These are phyloP conservation scores for Tapirus indicus DNA, from an alignment of 2,797 vertebrate genomes.

Conservation along the genomic window DNA sequence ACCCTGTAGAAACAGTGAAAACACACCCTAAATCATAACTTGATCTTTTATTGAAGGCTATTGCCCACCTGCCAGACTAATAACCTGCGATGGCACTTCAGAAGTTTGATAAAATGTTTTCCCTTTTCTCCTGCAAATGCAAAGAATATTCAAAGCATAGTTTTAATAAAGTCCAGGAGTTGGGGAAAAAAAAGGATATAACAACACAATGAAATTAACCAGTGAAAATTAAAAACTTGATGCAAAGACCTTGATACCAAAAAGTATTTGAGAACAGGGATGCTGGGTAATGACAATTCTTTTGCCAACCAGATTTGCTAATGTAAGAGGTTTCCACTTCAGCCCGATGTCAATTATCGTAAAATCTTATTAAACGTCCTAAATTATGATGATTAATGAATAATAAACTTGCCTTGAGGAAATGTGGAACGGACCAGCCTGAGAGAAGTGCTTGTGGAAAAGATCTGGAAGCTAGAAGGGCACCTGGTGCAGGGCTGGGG, in stretches of 20 bases:
- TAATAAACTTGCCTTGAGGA: neutral
- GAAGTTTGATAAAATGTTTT: neutral
- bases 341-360: neutral
- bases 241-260: neutral
- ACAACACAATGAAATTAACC: neutral
- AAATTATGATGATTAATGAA: neutral
- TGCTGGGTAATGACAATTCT: neutral
- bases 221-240: too few species aligned
- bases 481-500: neutral
- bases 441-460: neutral
- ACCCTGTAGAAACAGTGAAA: too few species aligned
- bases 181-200: neutral
- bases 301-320: neutral
- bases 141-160: neutral
- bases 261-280: neutral
- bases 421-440: fast-evolving
- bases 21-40: too few species aligned
- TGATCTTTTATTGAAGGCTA: neutral
- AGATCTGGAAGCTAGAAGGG: neutral
- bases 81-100: too few species aligned
- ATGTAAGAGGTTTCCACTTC: neutral
- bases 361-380: neutral
- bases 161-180: neutral
- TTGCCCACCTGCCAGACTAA: neutral
- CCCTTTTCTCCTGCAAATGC: neutral